These are phyloP conservation scores for Oscheius sp. DNA, from an alignment of 2,888 invertebrate genomes.

Conservation along the genomic window DNA sequence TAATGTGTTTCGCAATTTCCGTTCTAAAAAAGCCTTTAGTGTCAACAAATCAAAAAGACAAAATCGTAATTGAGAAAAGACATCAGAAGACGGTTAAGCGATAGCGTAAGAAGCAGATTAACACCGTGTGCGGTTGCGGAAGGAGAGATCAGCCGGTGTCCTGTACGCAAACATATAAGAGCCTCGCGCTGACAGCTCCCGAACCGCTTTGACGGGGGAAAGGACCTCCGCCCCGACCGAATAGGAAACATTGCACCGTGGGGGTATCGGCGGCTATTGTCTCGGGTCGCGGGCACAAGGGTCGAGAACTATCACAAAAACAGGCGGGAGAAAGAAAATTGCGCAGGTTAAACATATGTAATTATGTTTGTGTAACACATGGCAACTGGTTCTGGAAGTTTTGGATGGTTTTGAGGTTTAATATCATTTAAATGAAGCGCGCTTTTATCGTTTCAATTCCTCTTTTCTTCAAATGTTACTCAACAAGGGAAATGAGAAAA, in stretches of 20 bases:
- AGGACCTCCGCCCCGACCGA: background rate
- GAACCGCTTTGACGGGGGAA: conserved; percentile 24
- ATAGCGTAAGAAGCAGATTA: conserved; percentile 24
- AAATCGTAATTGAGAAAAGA: background rate
- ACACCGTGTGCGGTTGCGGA: conserved; percentile 26
- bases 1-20: background rate
- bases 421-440: too few relatives aligned
- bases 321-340: background rate
- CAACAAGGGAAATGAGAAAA: too few relatives aligned
- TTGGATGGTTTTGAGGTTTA: too few relatives aligned
- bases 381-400: too few relatives aligned
- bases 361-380: too few relatives aligned
- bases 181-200: conserved; percentile 27
- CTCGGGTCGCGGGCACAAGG: background rate
- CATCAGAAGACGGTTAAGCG: background rate
- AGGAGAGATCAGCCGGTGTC: conserved; percentile 20
- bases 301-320: background rate
- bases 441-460: too few relatives aligned
- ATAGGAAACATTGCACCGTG: conserved; percentile 12
- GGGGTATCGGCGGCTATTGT: background rate
- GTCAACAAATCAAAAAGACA: background rate
- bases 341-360: too few relatives aligned
- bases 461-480: too few relatives aligned
- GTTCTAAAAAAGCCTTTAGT: background rate
- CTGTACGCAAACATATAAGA: conserved; percentile 30